Evolutionary conservation across 2,113 vertebrate species (phyloP), one percentile per base, ranked within the genome.

Genomic region (Lepus timidus): DNA sequence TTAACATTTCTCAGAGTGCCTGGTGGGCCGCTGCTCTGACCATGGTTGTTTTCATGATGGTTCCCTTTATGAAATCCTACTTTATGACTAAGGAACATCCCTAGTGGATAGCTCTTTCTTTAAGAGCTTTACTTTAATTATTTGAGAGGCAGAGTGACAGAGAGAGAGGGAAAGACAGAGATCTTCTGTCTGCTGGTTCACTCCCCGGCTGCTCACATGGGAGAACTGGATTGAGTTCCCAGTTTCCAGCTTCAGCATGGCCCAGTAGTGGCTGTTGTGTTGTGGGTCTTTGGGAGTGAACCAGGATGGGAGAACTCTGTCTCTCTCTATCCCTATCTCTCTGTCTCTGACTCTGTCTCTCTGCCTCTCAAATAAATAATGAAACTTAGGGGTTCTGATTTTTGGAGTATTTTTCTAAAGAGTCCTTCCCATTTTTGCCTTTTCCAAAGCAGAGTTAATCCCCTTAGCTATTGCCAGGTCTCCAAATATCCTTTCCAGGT

Each of bases 371-470:
- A 36, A 71, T 71, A 17, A 58, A 58, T 65, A 39, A 19, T 85
- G 61, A 51, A 78, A 73, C 73, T 76, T 62, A 20, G 13, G n/a
- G 39, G 58, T 51, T 88, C 74, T 75, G 51, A 62, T 51, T 84
- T 93, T 85, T 51, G 9, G 55, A 85, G 25, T 75, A 36, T 64
- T 86, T 74, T 86, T 76, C 71, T 71, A n/a, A 94, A 27, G 83
- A 76, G 36, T 36, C 36, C 16, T 82, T 94, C 20, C 61, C 61
- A 55, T 11, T 36, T 86, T 80, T 76, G 20, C 67, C 39, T 71
- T 87, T 85, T 82, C 11, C 70, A 92, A 80, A 64, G n/a, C 39
- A 87, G 29, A 92, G 44, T 27, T 39, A 91, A 88, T 61, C 16
- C 9, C 23, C 31, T 79, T 74, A 33, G 87, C 84, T 58, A 65